Base-by-base conservation (phyloP, 2,797 vertebrate genomes). In the Hyperoplus immaculatus region DNA sequence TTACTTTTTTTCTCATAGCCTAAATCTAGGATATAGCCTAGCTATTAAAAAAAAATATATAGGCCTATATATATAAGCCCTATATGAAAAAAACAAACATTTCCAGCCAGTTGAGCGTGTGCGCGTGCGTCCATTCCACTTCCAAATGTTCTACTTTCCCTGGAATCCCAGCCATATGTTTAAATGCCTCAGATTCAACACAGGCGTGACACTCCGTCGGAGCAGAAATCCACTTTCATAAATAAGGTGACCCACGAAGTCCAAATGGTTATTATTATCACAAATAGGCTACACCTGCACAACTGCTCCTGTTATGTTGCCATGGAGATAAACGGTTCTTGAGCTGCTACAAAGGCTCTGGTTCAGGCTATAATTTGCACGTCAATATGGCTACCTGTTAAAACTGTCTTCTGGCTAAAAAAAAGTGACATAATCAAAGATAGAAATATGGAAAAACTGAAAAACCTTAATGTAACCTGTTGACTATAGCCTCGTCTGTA, bases 381-480 rank as follows among this genome's bases (percentile, higher is more conserved):
- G 43, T 46, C 21, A 12, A 1, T n/a, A 29, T 29, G 29, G 29
- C 29, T 29, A 10, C 3, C 12, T 11, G 1, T 51, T 36, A 9
- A 1, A 55, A 0, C 9, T 6, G 7, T 10, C 2, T 36, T 13
- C 11, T 43, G 6, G 0, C 0, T 29, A 29, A 10, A 12, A 8
- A 10, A 14, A 11, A 15, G 29, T 1, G 3, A 36, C 13, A 51
- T 21, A 57, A 14, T 9, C 1, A 57, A 49, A n/a, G 3, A 21
- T 0, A 4, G 1, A n/a, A 38, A 66, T 38, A 36, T 8, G 3
- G 9, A 43, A 29, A 68, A 71, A 64, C 29, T 29, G 29, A 29
- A 29, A 29, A 29, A 29, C 29, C 29, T 76, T 4, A 12, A 29
- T 4, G 4, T 18, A 45, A 89, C 79, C 68, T 91, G 89, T 89